phyloP scores from a whole-genome alignment of 2,888 invertebrate genomes.

The Sipha maydis region DNA sequence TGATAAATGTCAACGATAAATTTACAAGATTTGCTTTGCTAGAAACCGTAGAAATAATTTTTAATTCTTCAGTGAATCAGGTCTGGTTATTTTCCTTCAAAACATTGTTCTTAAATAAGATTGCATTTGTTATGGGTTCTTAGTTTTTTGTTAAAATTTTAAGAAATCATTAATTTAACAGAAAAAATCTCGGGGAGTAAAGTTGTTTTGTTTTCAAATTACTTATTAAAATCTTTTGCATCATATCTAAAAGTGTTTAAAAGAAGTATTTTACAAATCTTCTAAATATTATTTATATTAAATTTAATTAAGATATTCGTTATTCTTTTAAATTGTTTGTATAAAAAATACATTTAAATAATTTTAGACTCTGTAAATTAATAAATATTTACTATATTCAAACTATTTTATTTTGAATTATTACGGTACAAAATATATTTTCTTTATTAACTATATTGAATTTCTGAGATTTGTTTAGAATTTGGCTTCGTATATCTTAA shows the following conservation, averaged over 20 bases:
- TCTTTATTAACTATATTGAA: conserved; percentile 90
- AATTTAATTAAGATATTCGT: conserved; percentile 85
- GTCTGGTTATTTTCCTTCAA: conserved; percentile 86
- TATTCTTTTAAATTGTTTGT: conserved; percentile 90
- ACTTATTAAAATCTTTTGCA: conserved; percentile 87
- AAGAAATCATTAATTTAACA: conserved; percentile 78
- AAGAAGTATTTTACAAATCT: conserved; percentile 77
- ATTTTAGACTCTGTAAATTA: not conserved
- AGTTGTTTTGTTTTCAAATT: conserved; percentile 89
- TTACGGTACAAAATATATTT: not conserved
- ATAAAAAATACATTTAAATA: not conserved
- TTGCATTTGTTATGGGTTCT: conserved; percentile 90
- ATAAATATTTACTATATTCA: not conserved
- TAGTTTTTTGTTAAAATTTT: conserved; percentile 92
- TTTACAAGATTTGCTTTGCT: conserved; percentile 85
- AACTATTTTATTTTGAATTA: too few relatives aligned
- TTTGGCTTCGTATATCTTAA: conserved; percentile 96
- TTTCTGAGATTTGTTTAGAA: conserved; percentile 94
- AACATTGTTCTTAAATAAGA: conserved; percentile 94
- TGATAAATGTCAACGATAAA: conserved; percentile 83
- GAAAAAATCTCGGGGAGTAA: conserved; percentile 84
- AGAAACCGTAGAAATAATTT: conserved; percentile 89
- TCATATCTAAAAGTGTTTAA: conserved; percentile 79
- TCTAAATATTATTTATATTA: conserved; percentile 86
- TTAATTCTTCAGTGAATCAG: conserved; percentile 86